These are phyloP conservation scores for Cydia fagiglandana DNA, from an alignment of 1,140 invertebrate species.

Conservation along the genomic window DNA sequence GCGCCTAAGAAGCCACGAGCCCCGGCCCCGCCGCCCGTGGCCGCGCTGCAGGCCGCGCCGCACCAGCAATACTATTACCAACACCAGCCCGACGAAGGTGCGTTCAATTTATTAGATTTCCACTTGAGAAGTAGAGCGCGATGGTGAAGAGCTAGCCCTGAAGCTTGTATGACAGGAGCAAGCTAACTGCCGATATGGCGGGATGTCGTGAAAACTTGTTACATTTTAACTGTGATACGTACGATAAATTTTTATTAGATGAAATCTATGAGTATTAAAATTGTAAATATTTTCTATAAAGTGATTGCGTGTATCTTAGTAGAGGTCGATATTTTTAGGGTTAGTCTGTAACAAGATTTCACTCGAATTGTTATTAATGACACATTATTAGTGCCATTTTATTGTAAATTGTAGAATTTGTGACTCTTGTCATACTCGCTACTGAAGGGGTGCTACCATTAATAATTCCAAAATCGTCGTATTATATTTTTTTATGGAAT, in stretches of 20 bases:
- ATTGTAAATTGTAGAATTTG: conserved; percentile 77
- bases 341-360: conserved; percentile 80
- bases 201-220: conserved; percentile 75
- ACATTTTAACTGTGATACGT: conserved; percentile 80
- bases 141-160: conserved; percentile 80
- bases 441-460: conserved; percentile 80
- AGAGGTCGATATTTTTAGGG: conserved; percentile 71
- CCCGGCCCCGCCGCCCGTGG: conserved; percentile 72
- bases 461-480: conserved; percentile 80
- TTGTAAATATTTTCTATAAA: conserved; percentile 74
- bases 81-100: conserved; percentile 79
- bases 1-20: conserved; percentile 76
- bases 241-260: conserved; percentile 77
- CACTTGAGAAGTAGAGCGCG: conserved; percentile 79
- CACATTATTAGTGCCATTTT: conserved; percentile 79
- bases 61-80: conserved; percentile 80
- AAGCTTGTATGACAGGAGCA: conserved; percentile 80
- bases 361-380: conserved; percentile 73
- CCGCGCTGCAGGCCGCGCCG: conserved; percentile 68
- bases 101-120: conserved; percentile 80
- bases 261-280: conserved; percentile 72
- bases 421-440: conserved; percentile 81
- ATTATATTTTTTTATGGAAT: conserved; percentile 79
- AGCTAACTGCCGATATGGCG: conserved; percentile 67
- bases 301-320: conserved; percentile 72